Base-by-base conservation (phyloP, 2,113 vertebrate species). In the Recurvirostra avosetta region DNA sequence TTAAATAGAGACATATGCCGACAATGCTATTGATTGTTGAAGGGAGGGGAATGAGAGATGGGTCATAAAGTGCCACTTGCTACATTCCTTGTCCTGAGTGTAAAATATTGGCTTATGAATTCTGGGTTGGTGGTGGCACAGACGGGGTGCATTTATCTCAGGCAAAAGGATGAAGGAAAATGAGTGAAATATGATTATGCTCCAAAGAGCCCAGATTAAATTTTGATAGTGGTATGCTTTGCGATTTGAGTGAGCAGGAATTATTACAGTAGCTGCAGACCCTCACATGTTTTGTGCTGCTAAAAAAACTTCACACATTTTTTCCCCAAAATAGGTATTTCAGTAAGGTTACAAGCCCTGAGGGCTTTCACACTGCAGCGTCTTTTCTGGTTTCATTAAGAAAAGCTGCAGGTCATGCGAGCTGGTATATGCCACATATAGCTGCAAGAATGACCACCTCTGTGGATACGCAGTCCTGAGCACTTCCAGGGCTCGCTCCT, bases 171-270 rank as follows among this genome's bases (percentile, higher is more conserved):
- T 43, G 92, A 94, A 96, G 74, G 90, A 90, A 96, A 97, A 86
- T 76, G 95, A 97, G 29, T 92, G 86, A 94, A 96, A 96, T 95
- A 94, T 79, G 89, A 97, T 97, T 91, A 96, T 66, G 81, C 71
- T 71, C 72, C 56, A 91, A 92, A 91, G 66, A 82, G 61, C 65
- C 86, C 79, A 81, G 95, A 98, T 96, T 96, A 97, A 96, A 96
- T 92, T 95, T 92, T 68, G 63, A 62, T 68, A 43, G 32, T n/a
- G 59, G 87, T 32, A 63, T 52, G 53, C 81, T 88, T 80, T 81
- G 82, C 7, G 21, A 92, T 86, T 79, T 49, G 70, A 45, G 59
- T 15, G 58, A 97, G 94, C 41, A 79, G 90, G 72, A 96, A 89
- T 95, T 92, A 94, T 89, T 92, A 71, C 56, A 27, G 21, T 88